These are phyloP conservation scores for Myrmophylax atrothorax DNA, from an alignment of 2,113 vertebrate species.

Conservation along the genomic window DNA sequence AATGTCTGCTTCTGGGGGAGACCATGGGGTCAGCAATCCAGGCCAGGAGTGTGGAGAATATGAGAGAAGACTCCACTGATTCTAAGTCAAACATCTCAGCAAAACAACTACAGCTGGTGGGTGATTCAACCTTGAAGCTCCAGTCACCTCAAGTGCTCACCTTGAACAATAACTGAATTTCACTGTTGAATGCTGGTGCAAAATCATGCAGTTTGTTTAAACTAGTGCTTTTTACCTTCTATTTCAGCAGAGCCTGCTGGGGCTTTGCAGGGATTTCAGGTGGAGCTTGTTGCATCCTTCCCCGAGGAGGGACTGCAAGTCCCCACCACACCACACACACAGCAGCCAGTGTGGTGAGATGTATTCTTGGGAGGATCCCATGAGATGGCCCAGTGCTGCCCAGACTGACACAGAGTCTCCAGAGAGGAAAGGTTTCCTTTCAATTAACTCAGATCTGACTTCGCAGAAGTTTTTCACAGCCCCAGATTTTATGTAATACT, in stretches of 20 bases:
- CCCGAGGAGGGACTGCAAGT: neutral
- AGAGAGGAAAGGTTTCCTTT: neutral
- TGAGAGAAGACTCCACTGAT: neutral
- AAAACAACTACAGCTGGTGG: neutral
- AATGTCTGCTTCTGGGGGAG: neutral
- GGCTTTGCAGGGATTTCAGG: neutral
- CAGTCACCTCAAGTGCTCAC: no score
- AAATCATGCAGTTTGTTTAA: rapidly evolving
- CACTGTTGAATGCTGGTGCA: neutral
- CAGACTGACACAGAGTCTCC: rapidly evolving
- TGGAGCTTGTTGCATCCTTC: neutral
- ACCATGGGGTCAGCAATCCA: neutral
- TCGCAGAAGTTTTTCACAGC: neutral
- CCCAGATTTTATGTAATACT: constrained; percentile 10
- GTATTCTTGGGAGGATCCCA: neutral
- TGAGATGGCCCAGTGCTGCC: neutral
- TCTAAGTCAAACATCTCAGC: neutral
- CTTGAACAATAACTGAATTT: neutral
- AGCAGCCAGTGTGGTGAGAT: neutral
- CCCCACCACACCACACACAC: rapidly evolving
- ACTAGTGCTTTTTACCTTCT: neutral
- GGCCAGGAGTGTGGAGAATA: neutral
- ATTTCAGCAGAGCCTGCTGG: neutral
- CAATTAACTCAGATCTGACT: neutral
- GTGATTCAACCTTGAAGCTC: neutral